Base-by-base conservation (phyloP, 2,797 vertebrate genomes). In the Sebastes vulpes region DNA sequence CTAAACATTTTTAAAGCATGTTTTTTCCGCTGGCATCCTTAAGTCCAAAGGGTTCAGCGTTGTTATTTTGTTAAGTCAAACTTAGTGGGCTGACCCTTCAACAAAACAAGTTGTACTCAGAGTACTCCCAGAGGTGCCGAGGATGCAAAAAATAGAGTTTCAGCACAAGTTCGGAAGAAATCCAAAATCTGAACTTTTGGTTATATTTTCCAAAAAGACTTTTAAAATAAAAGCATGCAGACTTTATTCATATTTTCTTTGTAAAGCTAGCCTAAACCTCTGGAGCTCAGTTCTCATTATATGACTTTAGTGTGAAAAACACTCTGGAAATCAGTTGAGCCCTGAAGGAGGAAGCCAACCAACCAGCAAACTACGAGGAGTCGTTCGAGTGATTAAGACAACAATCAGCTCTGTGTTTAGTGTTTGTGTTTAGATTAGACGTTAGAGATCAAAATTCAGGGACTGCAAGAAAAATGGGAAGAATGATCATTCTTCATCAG, bases 21-120 rank as follows among this genome's bases (percentile, higher is more conserved):
- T n/a, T 59, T 56, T 32, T 61, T 59, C 28, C n/a, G 4, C 25
- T 50, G 1, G n/a, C 65, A 82, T 31, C 59, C 74, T 76, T 38
- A 23, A 77, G 67, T 61, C 23, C 38, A 68, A 73, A 77, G 53
- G 52, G 74, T 80, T 74, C 31, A 69, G 57, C 50, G 48, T 60
- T 67, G 53, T 79, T 65, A 59, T 76, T 84, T 74, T 31, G 8
- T 65, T 7, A 52, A 74, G 31, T 50, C 50, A 56, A 79, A 76
- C 18, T 71, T 31, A 26, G 52, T 42, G 18, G 4, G 3, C 31
- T 32, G 52, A 76, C 52, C 53, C 28, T 9, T 83, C 65, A 54
- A 65, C 46, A 73, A 31, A 54, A 67, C 14, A 52, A 21, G 29
- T 31, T 67, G 16, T 68, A 77, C 29, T 48, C 6, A 57, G 53